Evolutionary conservation across 2,113 vertebrate species (phyloP), one percentile per base, ranked within the genome.

Genomic region (Corythornis vintsioides): DNA sequence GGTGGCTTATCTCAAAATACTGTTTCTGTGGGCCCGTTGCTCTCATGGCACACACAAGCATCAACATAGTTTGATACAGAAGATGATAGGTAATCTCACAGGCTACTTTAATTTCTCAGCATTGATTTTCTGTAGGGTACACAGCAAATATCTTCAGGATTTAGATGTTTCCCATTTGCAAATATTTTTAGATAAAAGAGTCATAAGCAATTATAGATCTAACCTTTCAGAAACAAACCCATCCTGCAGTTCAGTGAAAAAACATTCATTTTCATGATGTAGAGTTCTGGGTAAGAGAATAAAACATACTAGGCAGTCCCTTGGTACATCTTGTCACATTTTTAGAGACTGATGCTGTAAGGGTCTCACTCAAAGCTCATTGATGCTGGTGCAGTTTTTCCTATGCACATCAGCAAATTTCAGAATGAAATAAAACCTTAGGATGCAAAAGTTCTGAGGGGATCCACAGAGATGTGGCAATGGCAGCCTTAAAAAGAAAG

Each of bases 131-230:
- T 89, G 63, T 63, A 88, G 63, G n/a, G 45, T 50, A 72, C 74
- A 73, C 15, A 11, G 45, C 38, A 79, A 93, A 53, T 63, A 88
- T 86, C 80, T 75, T 72, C 83, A 78, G 71, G 79, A 89, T 92
- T 92, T 97, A 96, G 79, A 61, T 70, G 53, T 88, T 78, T 91
- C 83, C 74, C 81, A 94, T 94, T 83, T 82, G 88, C 72, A 91
- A 95, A 94, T 93, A 95, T 89, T 92, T 96, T 88, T 86, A 94
- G 81, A 94, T 87, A 90, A 69, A 47, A 75, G 38, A 94, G 60
- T 78, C 55, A 83, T 45, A 80, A 72, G 75, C 90, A 92, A 84
- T 91, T 93, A 84, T 21, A 66, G 74, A 93, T 73, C 74, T 86
- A 75, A 61, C 83, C 69, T 86, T 57, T 94, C 76, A 83, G 73